These are phyloP conservation scores for Lutjanus campechanus DNA, from an alignment of 2,797 vertebrate genomes.

Conservation along the genomic window DNA sequence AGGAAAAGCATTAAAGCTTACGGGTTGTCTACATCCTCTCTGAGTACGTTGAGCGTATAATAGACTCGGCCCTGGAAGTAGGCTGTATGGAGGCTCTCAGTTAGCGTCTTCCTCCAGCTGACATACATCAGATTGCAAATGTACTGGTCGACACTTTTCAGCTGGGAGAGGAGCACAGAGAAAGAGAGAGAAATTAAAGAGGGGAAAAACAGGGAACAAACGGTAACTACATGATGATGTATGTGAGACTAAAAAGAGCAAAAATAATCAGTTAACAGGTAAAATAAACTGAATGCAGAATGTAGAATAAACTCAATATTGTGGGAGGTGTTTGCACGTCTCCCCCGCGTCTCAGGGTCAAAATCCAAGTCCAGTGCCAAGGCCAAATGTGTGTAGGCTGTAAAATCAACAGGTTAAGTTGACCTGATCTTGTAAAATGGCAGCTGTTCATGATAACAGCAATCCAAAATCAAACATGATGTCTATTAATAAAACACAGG, in stretches of 20 bases:
- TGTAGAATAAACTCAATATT: neutral
- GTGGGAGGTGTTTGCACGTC: neutral
- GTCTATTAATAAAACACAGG: neutral
- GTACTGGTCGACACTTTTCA: slow-evolving; percentile 96
- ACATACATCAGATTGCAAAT: slow-evolving; percentile 94
- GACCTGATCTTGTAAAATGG: slow-evolving; percentile 41
- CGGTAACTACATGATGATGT: neutral
- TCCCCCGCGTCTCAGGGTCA: neutral
- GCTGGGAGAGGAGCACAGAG: slow-evolving; percentile 73
- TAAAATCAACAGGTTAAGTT: slow-evolving; percentile 32
- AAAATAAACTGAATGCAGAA: neutral
- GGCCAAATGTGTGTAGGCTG: neutral
- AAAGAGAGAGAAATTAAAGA: neutral
- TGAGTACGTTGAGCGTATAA: slow-evolving; percentile 93
- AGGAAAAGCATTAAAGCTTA: slow-evolving; percentile 74
- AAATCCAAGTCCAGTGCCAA: slow-evolving; percentile 4
- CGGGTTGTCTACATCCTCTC: slow-evolving; percentile 95
- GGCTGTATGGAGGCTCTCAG: slow-evolving; percentile 90
- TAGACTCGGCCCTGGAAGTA: slow-evolving; percentile 95
- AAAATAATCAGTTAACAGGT: neutral
- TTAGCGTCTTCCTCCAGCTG: slow-evolving; percentile 93
- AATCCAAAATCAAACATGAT: neutral
- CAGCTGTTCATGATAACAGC: neutral
- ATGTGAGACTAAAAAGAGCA: neutral
- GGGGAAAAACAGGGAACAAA: neutral